Evolutionary conservation across 2,113 vertebrate genomes (phyloP), one percentile per base, ranked within the genome.

Genomic region (Sisor rabdophorus): DNA sequence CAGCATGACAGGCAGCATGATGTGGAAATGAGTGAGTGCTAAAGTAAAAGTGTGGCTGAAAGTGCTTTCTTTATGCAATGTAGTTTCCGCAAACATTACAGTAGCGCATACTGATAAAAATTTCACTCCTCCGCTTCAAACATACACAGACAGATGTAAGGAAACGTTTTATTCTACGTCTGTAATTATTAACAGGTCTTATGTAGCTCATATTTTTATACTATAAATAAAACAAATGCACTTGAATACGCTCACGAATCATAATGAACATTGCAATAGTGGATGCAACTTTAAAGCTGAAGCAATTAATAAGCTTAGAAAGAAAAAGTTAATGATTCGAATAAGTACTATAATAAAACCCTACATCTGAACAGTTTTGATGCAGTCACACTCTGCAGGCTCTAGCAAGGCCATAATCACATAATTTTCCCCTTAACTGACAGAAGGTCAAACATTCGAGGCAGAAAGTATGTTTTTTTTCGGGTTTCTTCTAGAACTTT

Each of bases 1-100:
- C 48, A 50, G 47, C 4, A 68, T 52, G 65, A 68, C 65, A 52
- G 26, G 65, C 44, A 50, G 65, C 65, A 50, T 68, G 65, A 68
- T 52, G 47, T 68, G 47, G 24, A 68, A 50, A 68, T 50, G 17
- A 68, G 22, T 28, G 28, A 50, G 8, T 5, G 24, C 19, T 6
- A 68, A 68, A 24, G 26, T 50, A 68, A 50, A 59, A 68, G 17
- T 7, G 7, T 68, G 65, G 7, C 22, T 48, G 13, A 11, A 48
- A 67, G 64, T 10, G 8, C 64, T 68, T 68, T 48, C 3, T 17
- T 26, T 1, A 40, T 16, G 64, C 15, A 48, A n/a, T 48, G 40
- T 4, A 47, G 64, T 22, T 67, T 50, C 40, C 26, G 44, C 22
- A 9, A 68, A 26, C 13, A 26, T 7, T 50, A 26, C 44, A 68